Conservation (phyloP, 2,797 vertebrate genomes). For the Xiphorhynchus erythropygius region DNA sequence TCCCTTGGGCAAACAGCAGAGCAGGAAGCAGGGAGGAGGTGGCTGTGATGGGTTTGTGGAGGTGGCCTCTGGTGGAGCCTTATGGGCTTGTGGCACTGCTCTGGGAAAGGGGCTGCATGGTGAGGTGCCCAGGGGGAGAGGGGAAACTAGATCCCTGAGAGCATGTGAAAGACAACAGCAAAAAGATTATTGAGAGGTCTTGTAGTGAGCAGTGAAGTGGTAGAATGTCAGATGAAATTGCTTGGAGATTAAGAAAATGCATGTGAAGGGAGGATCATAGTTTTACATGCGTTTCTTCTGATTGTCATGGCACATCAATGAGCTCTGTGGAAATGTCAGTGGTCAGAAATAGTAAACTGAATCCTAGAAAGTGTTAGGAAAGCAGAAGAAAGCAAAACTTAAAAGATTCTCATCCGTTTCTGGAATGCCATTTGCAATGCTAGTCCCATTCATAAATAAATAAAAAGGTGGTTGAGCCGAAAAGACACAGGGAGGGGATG, state of each 20-base stretch:
- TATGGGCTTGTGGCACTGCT: rapidly evolving
- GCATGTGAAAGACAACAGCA: background rate
- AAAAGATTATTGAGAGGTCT: background rate
- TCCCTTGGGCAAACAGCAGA: background rate
- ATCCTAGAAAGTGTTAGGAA: background rate
- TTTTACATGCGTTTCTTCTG: background rate
- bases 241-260: background rate
- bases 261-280: background rate
- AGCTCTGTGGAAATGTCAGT: background rate
- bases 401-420: background rate
- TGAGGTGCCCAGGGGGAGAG: rapidly evolving
- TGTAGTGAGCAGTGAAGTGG: background rate
- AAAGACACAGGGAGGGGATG: background rate
- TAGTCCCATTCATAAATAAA: background rate
- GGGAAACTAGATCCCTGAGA: background rate
- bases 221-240: background rate
- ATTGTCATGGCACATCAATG: rapidly evolving
- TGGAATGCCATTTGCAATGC: rapidly evolving
- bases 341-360: background rate
- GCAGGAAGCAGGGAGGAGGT: background rate
- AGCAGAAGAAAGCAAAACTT: background rate
- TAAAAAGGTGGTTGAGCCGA: background rate
- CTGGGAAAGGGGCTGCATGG: background rate
- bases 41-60: background rate
- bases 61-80: background rate